Evolutionary conservation across 2,113 vertebrate genomes (phyloP).

Genomic region (Trinectes maculatus): DNA sequence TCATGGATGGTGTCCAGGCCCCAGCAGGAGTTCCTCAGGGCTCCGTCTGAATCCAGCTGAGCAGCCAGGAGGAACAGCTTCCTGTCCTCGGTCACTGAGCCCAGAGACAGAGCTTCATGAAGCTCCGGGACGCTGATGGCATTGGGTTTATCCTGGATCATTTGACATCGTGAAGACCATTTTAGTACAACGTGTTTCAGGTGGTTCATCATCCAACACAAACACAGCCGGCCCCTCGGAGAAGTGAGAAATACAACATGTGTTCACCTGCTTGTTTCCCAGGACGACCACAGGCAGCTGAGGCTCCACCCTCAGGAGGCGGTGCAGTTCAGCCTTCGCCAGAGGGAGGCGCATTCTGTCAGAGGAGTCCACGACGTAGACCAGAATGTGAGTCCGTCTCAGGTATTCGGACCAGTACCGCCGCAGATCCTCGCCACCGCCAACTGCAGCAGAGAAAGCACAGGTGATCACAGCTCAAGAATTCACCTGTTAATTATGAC

Average conservation of each 20-base stretch:
- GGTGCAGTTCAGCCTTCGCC: conserved; percentile 88
- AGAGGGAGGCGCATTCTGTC: conserved; percentile 83
- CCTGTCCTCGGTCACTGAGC: conserved; percentile 66
- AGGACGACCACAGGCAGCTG: conserved; percentile 87
- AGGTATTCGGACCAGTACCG: conserved; percentile 91
- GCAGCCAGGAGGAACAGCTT: conserved; percentile 86
- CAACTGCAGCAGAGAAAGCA: conserved; percentile 76
- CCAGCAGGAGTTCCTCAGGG: conserved; percentile 55
- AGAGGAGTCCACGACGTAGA: conserved; percentile 90
- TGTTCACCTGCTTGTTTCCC: conserved; percentile 91
- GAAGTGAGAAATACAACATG: background rate
- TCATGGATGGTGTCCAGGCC: conserved; percentile 83
- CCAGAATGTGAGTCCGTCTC: conserved; percentile 86
- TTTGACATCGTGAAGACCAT: too few relatives aligned
- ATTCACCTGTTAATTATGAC: too few relatives aligned
- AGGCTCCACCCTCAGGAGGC: conserved; percentile 81
- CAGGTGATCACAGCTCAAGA: too few relatives aligned
- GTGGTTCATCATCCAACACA: too few relatives aligned
- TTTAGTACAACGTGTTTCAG: too few relatives aligned
- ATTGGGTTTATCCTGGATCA: conserved; percentile 84
- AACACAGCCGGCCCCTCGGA: too few relatives aligned
- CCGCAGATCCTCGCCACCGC: conserved; percentile 86
- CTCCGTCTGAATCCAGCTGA: conserved; percentile 79
- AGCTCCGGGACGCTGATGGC: conserved; percentile 84
- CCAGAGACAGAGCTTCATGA: conserved; percentile 83